Evolutionary conservation across 2,888 invertebrate species (phyloP), one percentile per base, ranked within the genome.

Genomic region (Rotaria magnacalcarata): DNA sequence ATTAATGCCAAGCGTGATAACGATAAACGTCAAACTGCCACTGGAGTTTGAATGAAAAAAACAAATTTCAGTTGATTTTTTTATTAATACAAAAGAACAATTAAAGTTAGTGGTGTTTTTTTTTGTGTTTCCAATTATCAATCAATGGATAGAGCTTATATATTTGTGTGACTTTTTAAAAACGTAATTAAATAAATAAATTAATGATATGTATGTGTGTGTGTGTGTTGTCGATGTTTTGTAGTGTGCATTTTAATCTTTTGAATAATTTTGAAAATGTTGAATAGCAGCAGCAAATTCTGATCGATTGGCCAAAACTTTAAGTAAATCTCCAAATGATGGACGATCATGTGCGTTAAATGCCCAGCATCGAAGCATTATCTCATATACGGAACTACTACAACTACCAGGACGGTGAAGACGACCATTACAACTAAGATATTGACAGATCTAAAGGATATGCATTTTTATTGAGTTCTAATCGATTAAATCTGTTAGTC

Each of bases 311-410:
- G 75, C 75, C 75, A 86, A 85, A 47, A 86, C 50, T 85, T 85
- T 74, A 47, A 85, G 54, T 24, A 87, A 47, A 41, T 87, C 87
- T 27, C 41, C 43, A 84, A 87, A 87, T 24, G 85, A 84, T 58
- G 87, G 87, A 54, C 87, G 56, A 58, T 85, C 85, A 58, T 87
- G 80, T 41, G 85, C 85, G 16, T 74, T 74, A 56, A 43, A 54
- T 27, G 80, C 84, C 87, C 87, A 87, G 47, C 87, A 87, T 27
- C 80, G 85, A 21, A 58, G 47, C 85, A 87, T 87, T 2, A 85
- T 24, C 24, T 87, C 85, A 41, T 87, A 87, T 19, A 85, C 56
- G 47, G 74, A 41, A 0, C 50, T 87, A 50, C 80, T 84, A 34
- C 87, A 87, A 10, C 50, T 43, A 21, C 43, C 14, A 27, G 87